These are phyloP conservation scores for Noctua janthina DNA, from an alignment of 2,888 invertebrate genomes.

Conservation along the genomic window DNA sequence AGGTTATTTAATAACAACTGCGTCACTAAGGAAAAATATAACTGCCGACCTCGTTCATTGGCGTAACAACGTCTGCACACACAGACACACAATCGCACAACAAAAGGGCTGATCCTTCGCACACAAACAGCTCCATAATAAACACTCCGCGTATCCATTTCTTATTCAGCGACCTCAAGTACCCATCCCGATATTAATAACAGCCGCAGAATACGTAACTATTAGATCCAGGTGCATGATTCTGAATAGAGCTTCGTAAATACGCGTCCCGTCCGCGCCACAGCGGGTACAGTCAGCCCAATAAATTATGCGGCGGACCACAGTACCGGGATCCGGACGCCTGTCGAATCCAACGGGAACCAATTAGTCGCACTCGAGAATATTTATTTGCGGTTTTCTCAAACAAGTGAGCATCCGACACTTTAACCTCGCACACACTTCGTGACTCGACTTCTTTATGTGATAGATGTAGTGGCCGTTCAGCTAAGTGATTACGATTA, in stretches of 20 bases:
- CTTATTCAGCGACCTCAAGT: conserved; percentile 63
- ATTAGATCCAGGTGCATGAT: conserved; percentile 68
- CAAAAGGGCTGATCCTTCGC: conserved; percentile 35
- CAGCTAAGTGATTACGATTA: conserved; percentile 72
- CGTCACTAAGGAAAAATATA: conserved; percentile 28
- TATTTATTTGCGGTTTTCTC: conserved; percentile 89
- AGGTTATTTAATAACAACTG: conserved; percentile 12
- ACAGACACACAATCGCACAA: conserved; percentile 19
- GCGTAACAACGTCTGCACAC: conserved; percentile 24
- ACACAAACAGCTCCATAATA: conserved; percentile 50
- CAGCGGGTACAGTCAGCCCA: conserved; percentile 79
- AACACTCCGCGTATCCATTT: conserved; percentile 57
- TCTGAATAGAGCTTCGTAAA: conserved; percentile 74
- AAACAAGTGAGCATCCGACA: conserved; percentile 83
- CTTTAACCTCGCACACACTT: conserved; percentile 75
- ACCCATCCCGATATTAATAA: conserved; percentile 65
- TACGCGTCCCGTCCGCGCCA: conserved; percentile 72
- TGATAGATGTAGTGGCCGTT: conserved; percentile 67
- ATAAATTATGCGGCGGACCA: conserved; percentile 88
- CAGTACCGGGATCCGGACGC: conserved; percentile 80
- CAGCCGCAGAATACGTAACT: conserved; percentile 65
- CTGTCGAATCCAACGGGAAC: conserved; percentile 88
- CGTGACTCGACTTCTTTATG: conserved; percentile 81
- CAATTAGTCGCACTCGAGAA: conserved; percentile 88
- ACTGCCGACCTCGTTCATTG: conserved; percentile 7